phyloP scores from a whole-genome alignment of 1,140 invertebrate species.

The Antheraea pernyi region DNA sequence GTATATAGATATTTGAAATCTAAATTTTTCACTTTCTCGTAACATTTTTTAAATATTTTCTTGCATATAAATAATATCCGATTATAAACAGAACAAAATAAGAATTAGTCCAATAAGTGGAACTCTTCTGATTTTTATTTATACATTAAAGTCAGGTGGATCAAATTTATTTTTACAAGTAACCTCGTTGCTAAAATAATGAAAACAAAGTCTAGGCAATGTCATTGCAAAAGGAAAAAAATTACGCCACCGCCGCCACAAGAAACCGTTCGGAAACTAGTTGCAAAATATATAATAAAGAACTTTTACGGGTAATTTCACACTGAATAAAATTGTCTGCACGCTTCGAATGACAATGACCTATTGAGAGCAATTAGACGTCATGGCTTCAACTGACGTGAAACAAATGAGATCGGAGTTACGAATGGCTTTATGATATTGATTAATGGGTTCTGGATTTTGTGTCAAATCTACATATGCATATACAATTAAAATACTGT shows the following conservation, averaged over 20 bases:
- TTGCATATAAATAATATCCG: too few species aligned
- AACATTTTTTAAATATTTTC: too few species aligned
- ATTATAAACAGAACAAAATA: too few species aligned
- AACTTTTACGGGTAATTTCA: slow-evolving; percentile 66
- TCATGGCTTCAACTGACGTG: slow-evolving; percentile 2
- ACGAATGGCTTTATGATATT: not conserved
- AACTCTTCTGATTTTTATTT: too few species aligned
- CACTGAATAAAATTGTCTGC: slow-evolving; percentile 55
- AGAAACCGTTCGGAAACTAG: slow-evolving; percentile 47
- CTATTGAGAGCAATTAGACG: slow-evolving; percentile 39
- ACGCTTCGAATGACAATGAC: slow-evolving; percentile 67
- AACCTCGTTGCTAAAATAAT: not conserved
- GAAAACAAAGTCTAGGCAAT: not conserved
- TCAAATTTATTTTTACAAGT: not conserved
- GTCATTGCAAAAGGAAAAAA: slow-evolving; percentile 35
- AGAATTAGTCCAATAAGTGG: too few species aligned
- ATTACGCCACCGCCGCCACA: slow-evolving; percentile 52
- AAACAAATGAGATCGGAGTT: slow-evolving; percentile 5
- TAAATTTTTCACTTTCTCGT: too few species aligned
- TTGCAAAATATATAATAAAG: slow-evolving; percentile 53
- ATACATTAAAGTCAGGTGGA: too few species aligned
- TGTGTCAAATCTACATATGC: too few species aligned
- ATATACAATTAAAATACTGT: too few species aligned
- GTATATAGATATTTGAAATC: too few species aligned
- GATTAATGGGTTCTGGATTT: not conserved